A percentile compares a stretch with the other conserved stretches of the same genome.
Conservation (phyloP, 2,797 vertebrate species). For the Iguana delicatissima region DNA sequence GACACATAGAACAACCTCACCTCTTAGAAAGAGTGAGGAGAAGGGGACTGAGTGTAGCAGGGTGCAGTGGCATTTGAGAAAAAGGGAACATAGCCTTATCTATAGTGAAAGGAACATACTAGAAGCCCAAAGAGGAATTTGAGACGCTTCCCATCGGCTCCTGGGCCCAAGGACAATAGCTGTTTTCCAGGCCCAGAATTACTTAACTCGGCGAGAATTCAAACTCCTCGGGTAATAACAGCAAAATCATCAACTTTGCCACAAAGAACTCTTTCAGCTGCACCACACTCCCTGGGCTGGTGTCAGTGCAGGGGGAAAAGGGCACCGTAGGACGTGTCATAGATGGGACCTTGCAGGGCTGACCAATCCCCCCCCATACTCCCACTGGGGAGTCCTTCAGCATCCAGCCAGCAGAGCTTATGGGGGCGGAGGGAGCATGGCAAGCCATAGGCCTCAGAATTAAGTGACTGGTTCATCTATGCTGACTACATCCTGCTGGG, state of each 20-base stretch:
- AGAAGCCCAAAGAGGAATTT: constrained; percentile 32
- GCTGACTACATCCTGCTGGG: background rate
- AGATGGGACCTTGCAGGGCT: constrained; percentile 61
- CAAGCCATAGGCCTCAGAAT: background rate
- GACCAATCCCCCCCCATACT: constrained; percentile 39
- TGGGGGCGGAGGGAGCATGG: background rate
- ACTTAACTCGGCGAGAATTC: constrained; percentile 97
- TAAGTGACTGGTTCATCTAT: background rate
- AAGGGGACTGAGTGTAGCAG: background rate
- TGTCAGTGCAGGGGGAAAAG: constrained; percentile 70
- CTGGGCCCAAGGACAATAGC: constrained; percentile 79
- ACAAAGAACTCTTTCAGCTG: constrained; percentile 83
- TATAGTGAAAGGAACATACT: constrained; percentile 15
- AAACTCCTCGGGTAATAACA: constrained; percentile 67
- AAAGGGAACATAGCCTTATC: background rate
- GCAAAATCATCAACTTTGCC: constrained; percentile 79
- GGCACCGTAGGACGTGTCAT: constrained; percentile 73
- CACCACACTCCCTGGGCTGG: constrained; percentile 60
- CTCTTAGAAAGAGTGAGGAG: background rate
- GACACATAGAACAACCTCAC: no score
- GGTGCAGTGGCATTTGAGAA: background rate
- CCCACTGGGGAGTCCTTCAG: constrained; percentile 41
- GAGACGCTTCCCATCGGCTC: constrained; percentile 48
- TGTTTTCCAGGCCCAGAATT: constrained; percentile 86
- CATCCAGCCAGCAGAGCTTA: constrained; percentile 18